Conservation (phyloP, 2,113 vertebrate species). For the Stigmatopora argus region DNA sequence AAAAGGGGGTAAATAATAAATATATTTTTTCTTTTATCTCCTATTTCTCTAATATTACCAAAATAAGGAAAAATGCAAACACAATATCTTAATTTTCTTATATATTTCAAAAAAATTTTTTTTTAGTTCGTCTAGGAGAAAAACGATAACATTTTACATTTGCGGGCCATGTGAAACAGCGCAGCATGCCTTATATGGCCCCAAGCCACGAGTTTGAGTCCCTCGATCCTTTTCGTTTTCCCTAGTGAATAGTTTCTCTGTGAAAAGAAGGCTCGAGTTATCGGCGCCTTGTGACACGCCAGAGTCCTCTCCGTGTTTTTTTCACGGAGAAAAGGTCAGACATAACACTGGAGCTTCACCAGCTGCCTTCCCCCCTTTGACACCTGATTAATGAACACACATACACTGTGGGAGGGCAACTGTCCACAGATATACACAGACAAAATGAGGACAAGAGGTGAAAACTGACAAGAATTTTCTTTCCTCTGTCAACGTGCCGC, state of each 20-base stretch:
- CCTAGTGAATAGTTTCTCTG: constrained; percentile 3
- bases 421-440: constrained; percentile 28
- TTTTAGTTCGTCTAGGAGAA: no score
- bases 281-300: background rate
- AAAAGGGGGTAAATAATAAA: no score
- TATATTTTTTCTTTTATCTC: no score
- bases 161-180: no score
- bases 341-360: constrained; percentile 59
- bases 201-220: no score
- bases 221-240: background rate
- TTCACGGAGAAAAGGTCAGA: constrained; percentile 55
- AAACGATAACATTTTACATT: no score
- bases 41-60: no score
- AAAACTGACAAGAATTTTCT: background rate
- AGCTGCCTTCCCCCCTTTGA: constrained; percentile 56
- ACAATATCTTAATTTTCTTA: no score
- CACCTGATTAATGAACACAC: constrained; percentile 56
- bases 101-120: no score
- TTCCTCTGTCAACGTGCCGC: constrained; percentile 19
- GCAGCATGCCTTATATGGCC: no score
- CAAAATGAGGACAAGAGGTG: constrained; percentile 35
- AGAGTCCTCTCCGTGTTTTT: constrained; percentile 6
- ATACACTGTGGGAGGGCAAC: constrained; percentile 41
- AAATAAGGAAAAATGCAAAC: no score
- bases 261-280: constrained; percentile 16